phyloP scores from a whole-genome alignment of 1,140 invertebrate species.

The Tribolium madens region DNA sequence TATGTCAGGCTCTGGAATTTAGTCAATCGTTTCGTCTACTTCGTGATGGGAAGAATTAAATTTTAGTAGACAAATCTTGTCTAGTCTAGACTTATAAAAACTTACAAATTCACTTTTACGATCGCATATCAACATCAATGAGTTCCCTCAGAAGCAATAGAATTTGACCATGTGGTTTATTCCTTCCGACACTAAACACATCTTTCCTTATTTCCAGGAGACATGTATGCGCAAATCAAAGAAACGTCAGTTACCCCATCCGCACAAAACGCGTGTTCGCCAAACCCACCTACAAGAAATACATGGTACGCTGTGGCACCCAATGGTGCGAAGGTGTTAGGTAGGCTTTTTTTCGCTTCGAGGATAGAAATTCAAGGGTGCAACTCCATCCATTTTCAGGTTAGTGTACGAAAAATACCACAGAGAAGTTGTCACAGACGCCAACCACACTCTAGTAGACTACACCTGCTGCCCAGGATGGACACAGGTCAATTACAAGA shows the following conservation, averaged over 20 bases:
- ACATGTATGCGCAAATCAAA: conserved; percentile 68
- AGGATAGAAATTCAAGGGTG: conserved; percentile 19
- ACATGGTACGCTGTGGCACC: conserved; percentile 67
- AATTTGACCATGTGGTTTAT: not conserved
- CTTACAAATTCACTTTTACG: too few relatives aligned
- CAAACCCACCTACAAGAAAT: conserved; percentile 69
- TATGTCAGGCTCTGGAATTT: too few relatives aligned
- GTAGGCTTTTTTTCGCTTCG: conserved; percentile 53
- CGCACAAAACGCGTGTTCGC: conserved; percentile 68
- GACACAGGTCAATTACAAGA: conserved; percentile 69
- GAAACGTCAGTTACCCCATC: conserved; percentile 66
- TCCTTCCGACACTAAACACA: not conserved
- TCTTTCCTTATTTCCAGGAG: conserved; percentile 63
- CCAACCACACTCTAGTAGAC: conserved; percentile 65
- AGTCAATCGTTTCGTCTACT: too few relatives aligned
- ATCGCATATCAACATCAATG: not conserved
- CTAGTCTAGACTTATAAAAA: too few relatives aligned
- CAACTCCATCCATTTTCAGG: conserved; percentile 61
- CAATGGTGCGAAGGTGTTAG: conserved; percentile 68
- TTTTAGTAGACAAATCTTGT: too few relatives aligned
- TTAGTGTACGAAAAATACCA: conserved; percentile 68
- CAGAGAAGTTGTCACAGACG: conserved; percentile 67
- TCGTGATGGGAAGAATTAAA: too few relatives aligned
- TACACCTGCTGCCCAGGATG: conserved; percentile 75
- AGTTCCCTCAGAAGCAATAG: not conserved